phyloP scores from a whole-genome alignment of 2,797 vertebrate genomes.

The Propithecus deckenii region DNA sequence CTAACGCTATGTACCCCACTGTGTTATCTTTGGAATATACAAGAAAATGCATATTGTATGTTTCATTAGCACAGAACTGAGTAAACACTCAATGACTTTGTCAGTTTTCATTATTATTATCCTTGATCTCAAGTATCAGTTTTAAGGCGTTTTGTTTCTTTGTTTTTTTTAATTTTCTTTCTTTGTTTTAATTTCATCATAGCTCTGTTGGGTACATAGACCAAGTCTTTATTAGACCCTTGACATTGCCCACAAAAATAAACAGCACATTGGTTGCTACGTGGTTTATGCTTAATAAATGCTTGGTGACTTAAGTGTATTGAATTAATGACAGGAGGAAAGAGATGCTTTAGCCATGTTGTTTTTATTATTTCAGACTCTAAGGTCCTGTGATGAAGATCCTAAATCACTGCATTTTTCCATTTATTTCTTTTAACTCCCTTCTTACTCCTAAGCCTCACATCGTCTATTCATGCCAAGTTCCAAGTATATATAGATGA shows the following conservation, averaged over 20 bases:
- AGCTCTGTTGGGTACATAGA: not conserved
- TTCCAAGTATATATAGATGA: not conserved
- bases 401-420: not conserved
- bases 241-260: not conserved
- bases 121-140: not conserved
- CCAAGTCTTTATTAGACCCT: not conserved
- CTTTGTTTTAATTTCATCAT: not conserved
- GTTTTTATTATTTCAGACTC: not conserved
- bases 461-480: not conserved
- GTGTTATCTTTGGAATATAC: not conserved
- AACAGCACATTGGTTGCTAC: not conserved
- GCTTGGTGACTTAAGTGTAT: not conserved
- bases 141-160: not conserved
- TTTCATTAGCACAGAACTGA: not conserved
- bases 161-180: not conserved
- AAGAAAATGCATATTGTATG: not conserved
- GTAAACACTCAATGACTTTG: not conserved
- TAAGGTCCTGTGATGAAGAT: not conserved
- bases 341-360: not conserved
- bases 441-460: not conserved
- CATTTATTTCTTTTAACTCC: not conserved
- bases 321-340: not conserved
- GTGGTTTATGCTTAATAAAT: not conserved
- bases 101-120: not conserved
- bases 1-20: not conserved